Base-by-base conservation (phyloP, 23 tunicate species). In the Ciona savignyi region DNA sequence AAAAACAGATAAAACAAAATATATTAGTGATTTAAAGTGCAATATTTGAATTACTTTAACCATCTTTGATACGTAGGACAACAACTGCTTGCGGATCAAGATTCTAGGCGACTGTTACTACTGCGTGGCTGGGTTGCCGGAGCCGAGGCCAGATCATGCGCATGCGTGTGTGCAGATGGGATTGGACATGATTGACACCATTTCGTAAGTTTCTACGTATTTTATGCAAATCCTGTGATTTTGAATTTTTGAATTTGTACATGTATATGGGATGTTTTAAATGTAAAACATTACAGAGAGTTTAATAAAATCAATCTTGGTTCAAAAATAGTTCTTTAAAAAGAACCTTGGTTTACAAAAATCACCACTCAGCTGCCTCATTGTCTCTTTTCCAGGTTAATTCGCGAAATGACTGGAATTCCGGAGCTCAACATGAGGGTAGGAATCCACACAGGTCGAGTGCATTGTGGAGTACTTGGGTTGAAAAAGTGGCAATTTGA, bases 401-500 rank as follows among this genome's bases (percentile, higher is more conserved):
- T 93, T 0, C 80, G 98, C 0, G 84, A 80, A 61, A 87, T 93
- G 66, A 93, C 98, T 23, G 87, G 87, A 22, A 86, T 86, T 2
- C 80, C 93, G 0, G 98, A 82, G 61, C 51, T 93, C 73, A 81
- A 93, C 80, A 93, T 93, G 98, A 49, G 98, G 29, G 98, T 93
- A 4, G 99, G 99, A 21, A 94, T 94, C 28, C 99, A 94, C 72
- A 77, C 90, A 2, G 99, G 99, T 1, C 82, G 99, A 3, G 99
- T 94, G 25, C 99, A 94, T 64, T 94, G 99, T 68, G 99, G 99
- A 1, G 99, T 94, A 64, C 90, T 94, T 25, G 99, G 99, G 4
- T 76, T 94, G 27, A 94, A 94, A 65, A 94, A 94, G 63, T 94
- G 99, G 99, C 99, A 94, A 71, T 94, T 94, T 35, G 99, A 94